Evolutionary conservation across 2,113 vertebrate genomes (phyloP).

Genomic region (Mugil cephalus): DNA sequence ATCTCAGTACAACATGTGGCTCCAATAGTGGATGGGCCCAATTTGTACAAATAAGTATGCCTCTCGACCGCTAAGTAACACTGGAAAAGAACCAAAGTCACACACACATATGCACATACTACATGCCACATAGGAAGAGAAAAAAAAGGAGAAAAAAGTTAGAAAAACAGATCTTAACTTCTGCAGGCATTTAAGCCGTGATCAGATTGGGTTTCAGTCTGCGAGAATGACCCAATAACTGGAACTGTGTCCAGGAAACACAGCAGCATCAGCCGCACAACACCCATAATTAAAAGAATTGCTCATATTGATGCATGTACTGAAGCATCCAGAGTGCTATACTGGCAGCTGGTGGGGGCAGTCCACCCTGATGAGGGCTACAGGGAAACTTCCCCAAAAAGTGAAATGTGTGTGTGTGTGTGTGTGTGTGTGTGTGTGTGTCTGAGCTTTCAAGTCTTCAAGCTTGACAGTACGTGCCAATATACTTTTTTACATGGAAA

Average conservation of each 20-base stretch:
- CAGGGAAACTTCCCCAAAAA: constrained; percentile 54
- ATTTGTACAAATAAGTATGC: constrained; percentile 60
- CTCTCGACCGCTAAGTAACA: constrained; percentile 58
- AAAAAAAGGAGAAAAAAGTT: background rate
- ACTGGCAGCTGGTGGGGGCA: constrained; percentile 70
- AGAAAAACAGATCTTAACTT: constrained; percentile 62
- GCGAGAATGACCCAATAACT: constrained; percentile 79
- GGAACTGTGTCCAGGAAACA: constrained; percentile 78
- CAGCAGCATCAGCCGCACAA: constrained; percentile 75
- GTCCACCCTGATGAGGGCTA: constrained; percentile 61
- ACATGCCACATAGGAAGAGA: constrained; percentile 10
- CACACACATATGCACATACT: constrained; percentile 27
- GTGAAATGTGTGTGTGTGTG: constrained; percentile 20
- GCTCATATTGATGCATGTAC: constrained; percentile 80
- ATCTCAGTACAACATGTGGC: constrained; percentile 48
- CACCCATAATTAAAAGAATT: constrained; percentile 84
- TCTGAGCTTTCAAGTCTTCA: constrained; percentile 19
- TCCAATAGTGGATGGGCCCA: constrained; percentile 40
- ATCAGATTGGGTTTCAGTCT: constrained; percentile 75
- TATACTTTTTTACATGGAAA: constrained; percentile 36
- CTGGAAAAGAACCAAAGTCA: constrained; percentile 50
- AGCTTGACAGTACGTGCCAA: constrained; percentile 10
- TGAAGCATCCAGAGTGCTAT: constrained; percentile 76
- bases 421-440: constrained; percentile 29
- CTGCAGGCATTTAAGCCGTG: constrained; percentile 72